Conservation (phyloP, 2,797 vertebrate genomes). For the Pseudochaenichthys georgianus region DNA sequence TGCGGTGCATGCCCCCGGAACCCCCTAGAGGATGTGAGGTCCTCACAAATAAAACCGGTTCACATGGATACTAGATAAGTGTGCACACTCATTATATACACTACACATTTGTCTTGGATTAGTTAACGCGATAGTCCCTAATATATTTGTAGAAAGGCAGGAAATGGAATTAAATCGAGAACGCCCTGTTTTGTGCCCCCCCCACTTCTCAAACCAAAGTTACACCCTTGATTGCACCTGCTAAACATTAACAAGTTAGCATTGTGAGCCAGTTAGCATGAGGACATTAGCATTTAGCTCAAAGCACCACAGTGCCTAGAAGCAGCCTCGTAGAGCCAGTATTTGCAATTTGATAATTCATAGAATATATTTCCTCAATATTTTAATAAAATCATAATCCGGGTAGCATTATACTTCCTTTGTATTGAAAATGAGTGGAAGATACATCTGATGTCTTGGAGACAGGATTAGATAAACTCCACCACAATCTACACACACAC, state of each 20-base stretch:
- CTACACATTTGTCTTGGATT: too few relatives aligned
- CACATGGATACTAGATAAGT: too few relatives aligned
- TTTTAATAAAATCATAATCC: not conserved
- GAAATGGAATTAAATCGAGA: too few relatives aligned
- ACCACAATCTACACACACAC: not conserved
- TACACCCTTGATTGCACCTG: not conserved
- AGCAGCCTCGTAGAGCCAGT: not conserved
- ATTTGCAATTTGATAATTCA: slow-evolving; percentile 1
- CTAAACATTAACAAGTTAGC: not conserved
- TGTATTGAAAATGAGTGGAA: not conserved
- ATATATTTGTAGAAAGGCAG: too few relatives aligned
- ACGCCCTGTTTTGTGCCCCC: too few relatives aligned
- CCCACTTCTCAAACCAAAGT: too few relatives aligned
- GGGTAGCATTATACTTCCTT: not conserved
- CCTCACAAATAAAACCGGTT: too few relatives aligned
- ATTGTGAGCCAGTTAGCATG: not conserved
- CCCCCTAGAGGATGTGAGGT: too few relatives aligned
- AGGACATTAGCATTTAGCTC: slow-evolving; percentile 1
- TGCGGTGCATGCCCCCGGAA: too few relatives aligned
- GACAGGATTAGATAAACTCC: not conserved
- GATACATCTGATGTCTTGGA: not conserved
- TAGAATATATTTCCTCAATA: not conserved
- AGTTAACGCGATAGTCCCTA: too few relatives aligned
- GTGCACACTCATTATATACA: too few relatives aligned
- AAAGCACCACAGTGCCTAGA: not conserved